Evolutionary conservation across 2,797 vertebrate species (phyloP), one percentile per base, ranked within the genome.

Genomic region (Sebastes oblongus): DNA sequence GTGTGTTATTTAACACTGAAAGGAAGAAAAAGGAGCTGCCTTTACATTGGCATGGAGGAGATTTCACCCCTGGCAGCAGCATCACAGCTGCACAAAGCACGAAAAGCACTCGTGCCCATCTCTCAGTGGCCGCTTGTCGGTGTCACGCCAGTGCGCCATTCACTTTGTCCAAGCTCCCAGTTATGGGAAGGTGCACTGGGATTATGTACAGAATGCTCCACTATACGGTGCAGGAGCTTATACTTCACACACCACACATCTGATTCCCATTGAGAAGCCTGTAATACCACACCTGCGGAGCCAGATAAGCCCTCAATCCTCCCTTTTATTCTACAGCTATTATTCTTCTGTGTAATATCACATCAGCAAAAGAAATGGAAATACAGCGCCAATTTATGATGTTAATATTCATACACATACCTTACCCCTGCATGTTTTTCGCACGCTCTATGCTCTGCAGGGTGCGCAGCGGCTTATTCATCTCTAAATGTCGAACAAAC

Each of bases 281-380:
- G 88, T 87, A 91, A 92, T 89, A 78, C 86, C 79, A 81, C 87
- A 92, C 88, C 91, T 93, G 90, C 88, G 86, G 80, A 82, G 88
- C 70, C 30, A 83, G 91, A 93, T 93, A 91, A 93, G 86, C 88
- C 81, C 52, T 77, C 82, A 89, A 86, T 86, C 86, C 91, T 84
- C 30, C 68, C 69, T 83, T 88, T 91, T 88, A 87, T 90, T 86
- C 85, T 67, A 66, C 59, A 68, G 72, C 73, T 71, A 83, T 90
- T 89, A 88, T 91, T 83, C 80, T 74, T 27, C 65, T 84, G 72
- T 58, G 59, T 82, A 78, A 83, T 81, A 90, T 81, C 46, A 71
- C 81, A 86, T 86, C 42, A 73, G 72, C 46, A 20, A 30, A 72
- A 81, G 58, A 78, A 84, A 88, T 76, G 71, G 71, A 88, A 85